Percentiles rank a stretch among this genome's conserved stretches.
These are phyloP conservation scores for Schizopygopsis pylzovi DNA, from an alignment of 2,797 vertebrate species.

Conservation along the genomic window DNA sequence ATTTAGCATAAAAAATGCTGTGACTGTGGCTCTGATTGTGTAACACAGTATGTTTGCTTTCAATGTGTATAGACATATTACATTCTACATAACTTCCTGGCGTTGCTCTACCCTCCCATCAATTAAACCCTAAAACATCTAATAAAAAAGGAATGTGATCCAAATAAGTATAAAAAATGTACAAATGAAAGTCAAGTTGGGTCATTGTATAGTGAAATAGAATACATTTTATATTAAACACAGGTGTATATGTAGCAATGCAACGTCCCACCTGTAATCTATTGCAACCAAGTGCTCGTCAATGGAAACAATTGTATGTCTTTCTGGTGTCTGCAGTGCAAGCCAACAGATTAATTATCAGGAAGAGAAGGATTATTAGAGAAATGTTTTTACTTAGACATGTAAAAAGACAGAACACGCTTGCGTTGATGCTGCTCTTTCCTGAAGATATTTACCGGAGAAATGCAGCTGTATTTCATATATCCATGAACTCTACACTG, in stretches of 20 bases:
- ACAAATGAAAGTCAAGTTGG: background rate
- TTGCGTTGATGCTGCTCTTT: background rate
- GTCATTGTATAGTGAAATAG: background rate
- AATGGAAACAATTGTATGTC: slow-evolving; percentile 70
- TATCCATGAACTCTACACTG: background rate
- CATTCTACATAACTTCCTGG: background rate
- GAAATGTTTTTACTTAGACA: slow-evolving; percentile 75
- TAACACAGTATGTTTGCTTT: background rate
- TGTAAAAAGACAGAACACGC: slow-evolving; percentile 56
- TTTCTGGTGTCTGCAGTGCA: slow-evolving; percentile 57
- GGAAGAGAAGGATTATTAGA: slow-evolving; percentile 71
- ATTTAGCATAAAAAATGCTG: background rate
- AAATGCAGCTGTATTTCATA: background rate
- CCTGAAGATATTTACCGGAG: slow-evolving; percentile 6
- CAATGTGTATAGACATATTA: background rate
- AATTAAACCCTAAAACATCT: background rate
- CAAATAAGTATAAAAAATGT: background rate
- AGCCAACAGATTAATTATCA: slow-evolving; percentile 63
- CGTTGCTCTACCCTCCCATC: background rate
- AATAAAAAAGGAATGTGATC: slow-evolving; percentile 9
- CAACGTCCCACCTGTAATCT: slow-evolving; percentile 58
- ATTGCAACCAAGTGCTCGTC: slow-evolving; percentile 68
- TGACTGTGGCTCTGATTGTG: background rate
- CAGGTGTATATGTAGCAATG: slow-evolving; percentile 1
- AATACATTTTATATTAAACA: slow-evolving; percentile 11